Evolutionary conservation across 1,140 invertebrate species (phyloP).

Genomic region (Diplogasteroides magnus): DNA sequence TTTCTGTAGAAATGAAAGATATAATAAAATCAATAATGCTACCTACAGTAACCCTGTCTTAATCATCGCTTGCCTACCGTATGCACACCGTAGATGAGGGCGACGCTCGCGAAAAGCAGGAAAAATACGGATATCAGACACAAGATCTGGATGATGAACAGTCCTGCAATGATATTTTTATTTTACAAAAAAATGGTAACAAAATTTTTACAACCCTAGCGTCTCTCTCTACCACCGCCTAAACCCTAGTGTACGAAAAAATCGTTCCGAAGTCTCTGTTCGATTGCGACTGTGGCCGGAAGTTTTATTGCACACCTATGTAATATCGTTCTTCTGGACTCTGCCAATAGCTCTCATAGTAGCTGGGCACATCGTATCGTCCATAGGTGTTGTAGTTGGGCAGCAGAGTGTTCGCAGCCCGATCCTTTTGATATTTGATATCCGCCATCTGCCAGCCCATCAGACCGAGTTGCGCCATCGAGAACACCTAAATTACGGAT

Average conservation of each 20-base stretch:
- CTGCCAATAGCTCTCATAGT: slow-evolving; percentile 50
- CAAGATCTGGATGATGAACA: slow-evolving; percentile 52
- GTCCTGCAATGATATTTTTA: slow-evolving; percentile 36
- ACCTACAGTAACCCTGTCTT: no score
- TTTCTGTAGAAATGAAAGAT: not conserved
- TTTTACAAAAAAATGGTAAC: not conserved
- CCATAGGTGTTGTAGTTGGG: slow-evolving; percentile 55
- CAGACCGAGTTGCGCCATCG: slow-evolving; percentile 47
- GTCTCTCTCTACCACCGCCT: no score
- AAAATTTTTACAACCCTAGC: no score
- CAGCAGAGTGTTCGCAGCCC: slow-evolving; percentile 50
- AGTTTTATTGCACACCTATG: no score
- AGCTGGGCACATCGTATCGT: slow-evolving; percentile 47
- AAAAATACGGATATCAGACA: slow-evolving; percentile 51
- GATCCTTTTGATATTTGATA: slow-evolving; percentile 54
- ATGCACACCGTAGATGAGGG: slow-evolving; percentile 51
- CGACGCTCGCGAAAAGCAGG: slow-evolving; percentile 46
- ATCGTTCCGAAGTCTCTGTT: no score
- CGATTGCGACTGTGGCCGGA: no score
- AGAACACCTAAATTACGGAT: slow-evolving; percentile 46
- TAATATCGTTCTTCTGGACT: slow-evolving; percentile 52
- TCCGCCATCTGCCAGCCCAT: slow-evolving; percentile 55
- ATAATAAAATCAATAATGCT: no score
- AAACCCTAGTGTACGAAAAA: no score
- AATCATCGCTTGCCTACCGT: slow-evolving; percentile 34